A percentile compares a stretch with the other conserved stretches of the same genome.
Conservation (phyloP, 2,888 invertebrate species). For the Electrophaes corylata region DNA sequence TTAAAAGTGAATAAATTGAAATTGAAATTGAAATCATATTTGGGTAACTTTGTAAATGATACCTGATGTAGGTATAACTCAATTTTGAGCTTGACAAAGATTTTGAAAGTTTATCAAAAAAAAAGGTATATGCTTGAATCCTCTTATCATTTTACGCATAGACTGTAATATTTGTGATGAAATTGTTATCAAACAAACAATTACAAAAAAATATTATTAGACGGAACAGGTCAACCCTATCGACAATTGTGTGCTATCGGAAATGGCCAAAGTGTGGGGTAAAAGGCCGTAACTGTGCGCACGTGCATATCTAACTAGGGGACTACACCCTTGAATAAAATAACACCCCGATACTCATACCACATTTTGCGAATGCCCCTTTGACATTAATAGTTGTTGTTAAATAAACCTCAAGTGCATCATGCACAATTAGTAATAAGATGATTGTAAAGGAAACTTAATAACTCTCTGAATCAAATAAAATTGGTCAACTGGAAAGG, state of each 20-base stretch:
- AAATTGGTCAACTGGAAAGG: too few species aligned
- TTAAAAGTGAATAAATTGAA: too few species aligned
- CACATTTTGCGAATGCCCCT: conserved; percentile 67
- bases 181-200: conserved; percentile 47
- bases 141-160: neutral
- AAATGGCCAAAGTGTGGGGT: conserved; percentile 45
- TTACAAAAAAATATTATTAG: conserved; percentile 55
- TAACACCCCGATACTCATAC: conserved; percentile 66
- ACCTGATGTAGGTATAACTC: too few species aligned
- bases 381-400: conserved; percentile 65
- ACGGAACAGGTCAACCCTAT: conserved; percentile 71
- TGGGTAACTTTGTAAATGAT: too few species aligned
- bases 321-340: conserved; percentile 44
- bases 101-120: too few species aligned
- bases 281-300: conserved; percentile 68
- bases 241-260: conserved; percentile 43
- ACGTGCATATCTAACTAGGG: conserved; percentile 59
- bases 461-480: too few species aligned
- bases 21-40: too few species aligned
- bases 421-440: conserved; percentile 6
- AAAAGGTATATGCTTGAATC: too few species aligned
- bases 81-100: too few species aligned
- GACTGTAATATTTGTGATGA: conserved; percentile 11
- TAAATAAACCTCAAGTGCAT: conserved; percentile 72
- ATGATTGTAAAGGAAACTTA: too few species aligned